Percentiles rank a stretch among this genome's conserved stretches.
These are phyloP conservation scores for Baryphthengus martii DNA, from an alignment of 2,113 vertebrate species.

Conservation along the genomic window DNA sequence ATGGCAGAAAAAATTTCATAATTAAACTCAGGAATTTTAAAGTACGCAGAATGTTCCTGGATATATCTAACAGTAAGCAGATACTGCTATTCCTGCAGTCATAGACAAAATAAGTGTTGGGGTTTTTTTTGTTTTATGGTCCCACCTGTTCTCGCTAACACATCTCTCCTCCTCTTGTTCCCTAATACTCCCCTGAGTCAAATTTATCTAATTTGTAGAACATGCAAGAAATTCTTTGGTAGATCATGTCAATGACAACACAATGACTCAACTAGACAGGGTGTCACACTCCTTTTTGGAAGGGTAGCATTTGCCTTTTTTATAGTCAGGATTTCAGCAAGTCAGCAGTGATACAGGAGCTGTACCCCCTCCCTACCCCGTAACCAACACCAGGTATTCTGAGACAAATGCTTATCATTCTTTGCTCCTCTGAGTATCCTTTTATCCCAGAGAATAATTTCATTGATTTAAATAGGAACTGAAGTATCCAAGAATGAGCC, in stretches of 20 bases:
- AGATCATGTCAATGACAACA: neutral
- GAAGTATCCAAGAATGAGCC: neutral
- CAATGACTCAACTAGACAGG: neutral
- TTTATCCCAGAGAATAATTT: neutral
- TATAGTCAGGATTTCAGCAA: neutral
- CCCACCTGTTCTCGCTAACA: neutral
- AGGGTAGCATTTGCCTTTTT: neutral
- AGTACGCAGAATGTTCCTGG: neutral
- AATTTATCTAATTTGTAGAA: neutral
- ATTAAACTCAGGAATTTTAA: neutral
- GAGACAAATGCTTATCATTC: neutral
- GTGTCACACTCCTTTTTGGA: neutral
- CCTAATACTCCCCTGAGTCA: neutral
- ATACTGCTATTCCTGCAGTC: neutral
- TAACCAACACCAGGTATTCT: fast-evolving
- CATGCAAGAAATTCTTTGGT: neutral
- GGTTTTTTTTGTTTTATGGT: neutral
- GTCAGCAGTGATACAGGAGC: neutral
- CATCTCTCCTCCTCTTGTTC: neutral
- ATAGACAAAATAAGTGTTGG: neutral
- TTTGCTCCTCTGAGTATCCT: neutral
- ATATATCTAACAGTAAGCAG: neutral
- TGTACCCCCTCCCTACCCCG: neutral
- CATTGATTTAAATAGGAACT: neutral
- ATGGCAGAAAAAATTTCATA: neutral